Conservation (phyloP, 2,113 vertebrate genomes). For the Asarcornis scutulata region DNA sequence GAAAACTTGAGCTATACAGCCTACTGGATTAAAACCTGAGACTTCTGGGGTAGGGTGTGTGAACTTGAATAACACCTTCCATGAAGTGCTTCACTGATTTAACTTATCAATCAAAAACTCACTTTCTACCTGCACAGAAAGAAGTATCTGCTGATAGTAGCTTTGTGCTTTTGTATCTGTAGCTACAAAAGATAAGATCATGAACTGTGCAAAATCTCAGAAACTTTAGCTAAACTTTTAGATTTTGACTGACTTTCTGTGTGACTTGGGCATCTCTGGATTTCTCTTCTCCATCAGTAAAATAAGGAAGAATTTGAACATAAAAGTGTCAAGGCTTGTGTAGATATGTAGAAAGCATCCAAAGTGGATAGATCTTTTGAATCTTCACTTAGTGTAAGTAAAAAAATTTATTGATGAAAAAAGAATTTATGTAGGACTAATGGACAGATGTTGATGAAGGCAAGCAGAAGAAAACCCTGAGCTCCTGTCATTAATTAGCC, state of each 20-base stretch:
- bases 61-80: not conserved
- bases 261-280: not conserved
- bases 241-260: not conserved
- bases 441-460: not conserved
- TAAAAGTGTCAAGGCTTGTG: not conserved
- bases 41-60: not conserved
- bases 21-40: not conserved
- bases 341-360: not conserved
- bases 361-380: not conserved
- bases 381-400: not conserved
- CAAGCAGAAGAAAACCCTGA: not conserved
- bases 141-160: not conserved
- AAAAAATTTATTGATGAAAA: not conserved
- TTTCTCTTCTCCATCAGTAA: not conserved
- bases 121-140: not conserved
- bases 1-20: not conserved
- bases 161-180: not conserved
- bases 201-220: not conserved
- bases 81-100: not conserved
- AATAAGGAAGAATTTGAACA: not conserved
- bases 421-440: not conserved
- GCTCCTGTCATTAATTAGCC: not conserved
- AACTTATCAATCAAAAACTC: not conserved
- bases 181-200: not conserved
- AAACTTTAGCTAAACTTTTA: not conserved